A percentile compares a stretch with the other conserved stretches of the same genome.
These are phyloP conservation scores for Capromys pilorides DNA, from an alignment of 2,797 vertebrate species.

Conservation along the genomic window DNA sequence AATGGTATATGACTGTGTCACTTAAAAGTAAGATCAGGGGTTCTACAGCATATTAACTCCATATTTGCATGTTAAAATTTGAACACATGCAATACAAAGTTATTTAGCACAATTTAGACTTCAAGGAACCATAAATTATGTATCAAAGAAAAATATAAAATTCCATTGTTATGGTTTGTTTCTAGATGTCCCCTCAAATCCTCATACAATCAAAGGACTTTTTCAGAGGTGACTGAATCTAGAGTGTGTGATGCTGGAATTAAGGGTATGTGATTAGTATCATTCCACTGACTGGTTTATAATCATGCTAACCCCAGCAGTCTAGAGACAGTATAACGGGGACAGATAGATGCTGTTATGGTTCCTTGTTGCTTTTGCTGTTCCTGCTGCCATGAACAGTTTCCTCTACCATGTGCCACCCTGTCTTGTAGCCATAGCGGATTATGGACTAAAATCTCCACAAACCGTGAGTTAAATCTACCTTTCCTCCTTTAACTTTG, in stretches of 20 bases:
- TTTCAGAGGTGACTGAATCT: not conserved
- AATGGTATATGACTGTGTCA: not conserved
- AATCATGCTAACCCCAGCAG: not conserved
- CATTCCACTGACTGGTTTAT: not conserved
- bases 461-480: not conserved
- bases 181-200: not conserved
- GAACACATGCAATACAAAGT: not conserved
- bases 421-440: not conserved
- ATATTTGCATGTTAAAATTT: not conserved
- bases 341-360: not conserved
- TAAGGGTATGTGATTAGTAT: not conserved
- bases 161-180: not conserved
- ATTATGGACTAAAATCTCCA: not conserved
- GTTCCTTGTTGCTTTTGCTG: not conserved
- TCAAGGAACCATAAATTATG: slow-evolving; percentile 1
- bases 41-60: not conserved
- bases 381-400: not conserved
- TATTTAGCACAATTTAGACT: slow-evolving; percentile 10
- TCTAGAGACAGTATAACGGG: not conserved
- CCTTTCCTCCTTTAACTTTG: not conserved
- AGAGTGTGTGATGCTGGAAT: not conserved
- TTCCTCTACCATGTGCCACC: not conserved
- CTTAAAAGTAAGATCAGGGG: slow-evolving; percentile 27
- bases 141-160: slow-evolving; percentile 21
- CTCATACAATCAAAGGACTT: not conserved